Conservation (phyloP, 2,797 vertebrate genomes). For the Amblyraja radiata region DNA sequence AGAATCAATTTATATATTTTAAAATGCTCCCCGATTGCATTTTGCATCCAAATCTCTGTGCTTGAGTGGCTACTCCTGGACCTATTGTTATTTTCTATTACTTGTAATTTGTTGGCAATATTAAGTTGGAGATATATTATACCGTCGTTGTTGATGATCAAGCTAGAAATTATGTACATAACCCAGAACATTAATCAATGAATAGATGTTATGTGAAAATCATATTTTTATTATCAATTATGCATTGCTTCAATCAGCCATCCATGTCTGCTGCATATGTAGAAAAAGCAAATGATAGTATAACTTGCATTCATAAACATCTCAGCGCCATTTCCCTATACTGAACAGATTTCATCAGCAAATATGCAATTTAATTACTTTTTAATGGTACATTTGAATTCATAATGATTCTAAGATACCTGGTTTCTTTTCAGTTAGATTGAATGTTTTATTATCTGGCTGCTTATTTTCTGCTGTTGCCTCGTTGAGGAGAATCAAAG, state of each 20-base stretch:
- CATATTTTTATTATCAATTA: neutral
- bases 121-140: neutral
- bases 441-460: constrained; percentile 16
- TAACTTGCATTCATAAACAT: neutral
- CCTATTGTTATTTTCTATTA: neutral
- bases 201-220: neutral
- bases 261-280: neutral
- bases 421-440: constrained; percentile 39
- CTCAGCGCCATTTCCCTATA: neutral
- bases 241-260: neutral
- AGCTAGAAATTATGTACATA: neutral
- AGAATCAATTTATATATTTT: too few species aligned
- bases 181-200: neutral
- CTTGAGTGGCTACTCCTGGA: neutral
- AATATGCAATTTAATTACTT: constrained; percentile 40
- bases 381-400: constrained; percentile 42
- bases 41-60: neutral
- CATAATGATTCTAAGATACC: neutral
- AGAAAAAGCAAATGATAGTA: neutral
- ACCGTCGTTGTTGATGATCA: neutral
- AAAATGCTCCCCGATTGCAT: neutral
- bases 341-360: constrained; percentile 40
- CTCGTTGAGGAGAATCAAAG: constrained; percentile 50
- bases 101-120: neutral
- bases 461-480: constrained; percentile 40